Base-by-base conservation (phyloP, 2,797 vertebrate species). In the Ctenopoma kingsleyae region DNA sequence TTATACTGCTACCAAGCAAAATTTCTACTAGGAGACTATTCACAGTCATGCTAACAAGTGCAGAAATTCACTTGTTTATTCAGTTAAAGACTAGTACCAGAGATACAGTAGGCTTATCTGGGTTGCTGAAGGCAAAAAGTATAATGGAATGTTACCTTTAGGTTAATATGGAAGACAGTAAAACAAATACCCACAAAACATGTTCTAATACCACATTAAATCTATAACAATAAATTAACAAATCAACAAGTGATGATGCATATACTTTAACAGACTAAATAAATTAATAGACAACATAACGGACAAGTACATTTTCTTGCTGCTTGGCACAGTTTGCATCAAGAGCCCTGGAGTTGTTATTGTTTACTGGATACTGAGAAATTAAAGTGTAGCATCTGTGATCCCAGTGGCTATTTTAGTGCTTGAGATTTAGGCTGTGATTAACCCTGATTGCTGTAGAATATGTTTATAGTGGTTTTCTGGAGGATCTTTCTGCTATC, bases 261-360 rank as follows among this genome's bases (percentile, higher is more conserved):
- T 75, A 68, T 76, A 71, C 71, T 71, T 75, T 16, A 78, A 55
- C 8, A 46, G 54, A 54, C 27, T 65, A 49, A 81, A 80, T 62
- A 32, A 67, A 58, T 66, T 35, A 66, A 69, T 15, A 27, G 11
- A 15, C 10, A 65, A 55, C 62, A 59, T 47, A 25, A 60, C 10
- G 4, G 44, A 49, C 20, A 17, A 40, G 27, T 12, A 35, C 19
- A 30, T 67, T 78, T 52, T 51, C 55, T 36, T 38, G 63, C 56
- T 51, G 67, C 7, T 58, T 49, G 40, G 57, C 61, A 65, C 50
- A 55, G 57, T 67, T 67, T 73, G 53, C 54, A 47, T 63, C 25
- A 46, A 52, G 49, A 57, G 48, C 50, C 66, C 72, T 55, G 67
- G 40, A 72, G 64, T 25, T 70, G 41, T 53, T 70, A 16, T 35